These are phyloP conservation scores for Colletes latitarsis DNA, from an alignment of 1,140 invertebrate species.

Conservation along the genomic window DNA sequence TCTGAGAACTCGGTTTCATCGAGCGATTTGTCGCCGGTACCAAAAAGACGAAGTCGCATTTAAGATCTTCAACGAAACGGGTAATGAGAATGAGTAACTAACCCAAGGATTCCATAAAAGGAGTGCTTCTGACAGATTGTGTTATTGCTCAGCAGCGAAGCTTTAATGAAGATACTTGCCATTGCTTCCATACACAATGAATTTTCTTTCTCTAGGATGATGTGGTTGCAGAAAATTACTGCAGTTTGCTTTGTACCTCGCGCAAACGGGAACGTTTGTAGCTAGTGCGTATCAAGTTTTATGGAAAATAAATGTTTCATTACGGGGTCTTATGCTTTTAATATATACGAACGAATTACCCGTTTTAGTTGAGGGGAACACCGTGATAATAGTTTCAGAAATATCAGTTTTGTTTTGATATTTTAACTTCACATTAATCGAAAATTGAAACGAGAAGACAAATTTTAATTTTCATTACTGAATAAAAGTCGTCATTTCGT, in stretches of 20 bases:
- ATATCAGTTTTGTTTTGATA: no score
- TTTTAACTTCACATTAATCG: no score
- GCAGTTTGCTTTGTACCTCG: conserved; percentile 9
- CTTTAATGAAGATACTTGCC: conserved; percentile 32
- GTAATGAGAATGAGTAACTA: conserved; percentile 11
- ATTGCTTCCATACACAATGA: not conserved
- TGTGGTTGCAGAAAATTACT: not conserved
- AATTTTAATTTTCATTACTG: no score
- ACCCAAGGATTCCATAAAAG: conserved; percentile 1
- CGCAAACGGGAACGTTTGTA: not conserved
- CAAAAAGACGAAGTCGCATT: not conserved
- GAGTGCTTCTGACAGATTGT: conserved; percentile 35
- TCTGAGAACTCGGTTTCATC: not conserved
- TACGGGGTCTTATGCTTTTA: no score
- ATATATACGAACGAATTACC: no score
- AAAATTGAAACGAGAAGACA: no score
- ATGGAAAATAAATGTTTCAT: not conserved
- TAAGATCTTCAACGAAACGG: conserved; percentile 3
- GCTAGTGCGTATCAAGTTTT: no score
- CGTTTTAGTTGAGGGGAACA: no score
- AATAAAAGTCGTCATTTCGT: no score
- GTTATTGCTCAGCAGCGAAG: conserved; percentile 29
- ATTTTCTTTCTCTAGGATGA: conserved; percentile 26
- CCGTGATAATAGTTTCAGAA: no score
- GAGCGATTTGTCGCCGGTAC: conserved; percentile 15